Percentiles rank a stretch among this genome's conserved stretches.
phyloP scores from a whole-genome alignment of 2,797 vertebrate genomes.

The Squalus acanthias region DNA sequence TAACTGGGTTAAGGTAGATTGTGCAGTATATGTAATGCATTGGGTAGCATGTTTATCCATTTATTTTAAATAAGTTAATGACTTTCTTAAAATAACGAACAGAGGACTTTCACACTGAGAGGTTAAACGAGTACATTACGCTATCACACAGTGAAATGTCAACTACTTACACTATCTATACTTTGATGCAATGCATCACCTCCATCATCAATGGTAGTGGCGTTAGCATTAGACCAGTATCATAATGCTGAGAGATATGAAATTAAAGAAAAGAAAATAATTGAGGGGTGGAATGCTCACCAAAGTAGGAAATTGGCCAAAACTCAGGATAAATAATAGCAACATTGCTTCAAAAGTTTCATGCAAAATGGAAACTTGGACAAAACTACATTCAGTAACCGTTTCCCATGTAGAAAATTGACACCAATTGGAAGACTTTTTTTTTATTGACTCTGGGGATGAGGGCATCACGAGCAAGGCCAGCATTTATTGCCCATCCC shows the following conservation, averaged over 20 bases:
- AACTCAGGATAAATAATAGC: background rate
- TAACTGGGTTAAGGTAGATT: background rate
- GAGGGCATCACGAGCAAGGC: background rate
- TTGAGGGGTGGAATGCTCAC: background rate
- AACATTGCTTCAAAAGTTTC: background rate
- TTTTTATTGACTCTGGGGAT: background rate
- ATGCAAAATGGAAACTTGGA: background rate
- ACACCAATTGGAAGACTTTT: background rate
- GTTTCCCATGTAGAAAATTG: background rate
- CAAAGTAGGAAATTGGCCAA: background rate
- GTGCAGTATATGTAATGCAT: background rate
- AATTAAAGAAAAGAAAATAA: background rate
- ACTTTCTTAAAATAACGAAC: background rate
- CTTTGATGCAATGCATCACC: background rate
- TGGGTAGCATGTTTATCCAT: background rate
- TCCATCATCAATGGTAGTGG: background rate
- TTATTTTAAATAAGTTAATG: background rate
- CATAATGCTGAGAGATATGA: background rate
- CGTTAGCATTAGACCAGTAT: background rate
- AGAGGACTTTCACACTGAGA: background rate
- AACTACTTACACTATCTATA: background rate
- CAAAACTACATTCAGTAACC: background rate
- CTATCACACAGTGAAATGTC: background rate
- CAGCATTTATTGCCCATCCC: background rate
- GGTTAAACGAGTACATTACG: background rate